Evolutionary conservation across 2,797 vertebrate species (phyloP), one percentile per base, ranked within the genome.

Genomic region (Halcyon badia): DNA sequence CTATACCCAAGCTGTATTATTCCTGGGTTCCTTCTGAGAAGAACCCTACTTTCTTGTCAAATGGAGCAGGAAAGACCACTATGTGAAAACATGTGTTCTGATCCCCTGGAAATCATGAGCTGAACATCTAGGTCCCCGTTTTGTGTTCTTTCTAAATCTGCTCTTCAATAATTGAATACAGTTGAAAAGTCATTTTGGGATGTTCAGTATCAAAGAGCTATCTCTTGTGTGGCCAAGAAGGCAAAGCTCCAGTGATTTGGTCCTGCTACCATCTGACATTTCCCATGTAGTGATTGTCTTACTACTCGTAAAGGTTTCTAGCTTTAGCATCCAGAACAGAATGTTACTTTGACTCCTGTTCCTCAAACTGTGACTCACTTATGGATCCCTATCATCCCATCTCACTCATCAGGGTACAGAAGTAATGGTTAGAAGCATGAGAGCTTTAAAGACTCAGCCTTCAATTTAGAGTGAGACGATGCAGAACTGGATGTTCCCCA

Each of bases 361-460:
- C 58, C 21, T 88, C 81, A 80, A 48, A 60, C 44, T 72, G 44
- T 94, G 95, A 95, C 60, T 94, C 73, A 80, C 13, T 93, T 76
- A 82, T 4, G 44, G 71, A 58, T 52, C 60, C 26, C 69, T 87
- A 75, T 94, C 52, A 78, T 37, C 41, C 4, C 21, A 18, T 51
- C 35, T 94, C 86, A 84, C 73, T 97, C 86, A 93, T 64, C 81
- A 73, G 64, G 66, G 54, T 80, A 49, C 49, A 61, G 77, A 90
- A 80, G 52, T 84, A 90, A 94, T 91, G 80, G 62, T 88, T 94
- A 97, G 49, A 91, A 82, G 69, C 48, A 17, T 60, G 46, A 90
- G 28, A 62, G 33, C 51, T 90, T 60, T 88, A 82, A 86, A 87
- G 64, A 41, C 60, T 91, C 68, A 84, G 77, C 12, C 61, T 65